These are phyloP conservation scores for Macropis europaea DNA, from an alignment of 2,888 invertebrate species.

Conservation along the genomic window DNA sequence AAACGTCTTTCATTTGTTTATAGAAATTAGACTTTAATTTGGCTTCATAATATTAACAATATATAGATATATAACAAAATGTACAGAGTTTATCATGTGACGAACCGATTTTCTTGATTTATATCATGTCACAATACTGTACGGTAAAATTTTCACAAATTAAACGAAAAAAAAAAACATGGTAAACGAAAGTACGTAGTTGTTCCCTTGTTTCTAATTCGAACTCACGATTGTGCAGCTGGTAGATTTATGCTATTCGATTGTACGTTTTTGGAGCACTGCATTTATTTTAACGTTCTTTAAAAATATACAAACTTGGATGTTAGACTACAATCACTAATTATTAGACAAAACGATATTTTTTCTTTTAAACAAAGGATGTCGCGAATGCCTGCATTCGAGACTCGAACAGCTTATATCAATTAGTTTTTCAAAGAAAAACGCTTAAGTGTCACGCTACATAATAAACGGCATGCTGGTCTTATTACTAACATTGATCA, in stretches of 20 bases:
- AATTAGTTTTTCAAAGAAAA: conserved; percentile 7
- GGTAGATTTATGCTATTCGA: conserved; percentile 54
- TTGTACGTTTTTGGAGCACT: conserved; percentile 20
- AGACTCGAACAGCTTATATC: conserved; percentile 20
- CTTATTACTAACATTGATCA: conserved; percentile 1
- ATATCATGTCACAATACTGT: conserved; percentile 46
- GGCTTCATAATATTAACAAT: conserved; percentile 52
- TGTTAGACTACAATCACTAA: background rate
- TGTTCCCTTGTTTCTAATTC: conserved; percentile 43
- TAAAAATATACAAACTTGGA: conserved; percentile 14
- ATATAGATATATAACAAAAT: conserved; percentile 60
- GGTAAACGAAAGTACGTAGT: conserved; percentile 18
- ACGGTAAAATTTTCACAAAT: conserved; percentile 12
- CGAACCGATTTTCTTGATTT: conserved; percentile 42
- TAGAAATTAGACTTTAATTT: conserved; percentile 42
- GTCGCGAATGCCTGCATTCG: conserved; percentile 58
- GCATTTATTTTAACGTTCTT: conserved; percentile 9
- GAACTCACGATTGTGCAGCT: conserved; percentile 48
- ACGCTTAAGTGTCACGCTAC: background rate
- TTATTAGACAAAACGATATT: background rate
- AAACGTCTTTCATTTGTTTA: conserved; percentile 18
- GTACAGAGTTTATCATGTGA: conserved; percentile 41
- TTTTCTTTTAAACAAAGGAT: background rate
- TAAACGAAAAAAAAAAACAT: conserved; percentile 24
- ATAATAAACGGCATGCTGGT: background rate